Evolutionary conservation across 2,888 invertebrate genomes (phyloP), one percentile per base, ranked within the genome.

Genomic region (Lysandra bellargus): DNA sequence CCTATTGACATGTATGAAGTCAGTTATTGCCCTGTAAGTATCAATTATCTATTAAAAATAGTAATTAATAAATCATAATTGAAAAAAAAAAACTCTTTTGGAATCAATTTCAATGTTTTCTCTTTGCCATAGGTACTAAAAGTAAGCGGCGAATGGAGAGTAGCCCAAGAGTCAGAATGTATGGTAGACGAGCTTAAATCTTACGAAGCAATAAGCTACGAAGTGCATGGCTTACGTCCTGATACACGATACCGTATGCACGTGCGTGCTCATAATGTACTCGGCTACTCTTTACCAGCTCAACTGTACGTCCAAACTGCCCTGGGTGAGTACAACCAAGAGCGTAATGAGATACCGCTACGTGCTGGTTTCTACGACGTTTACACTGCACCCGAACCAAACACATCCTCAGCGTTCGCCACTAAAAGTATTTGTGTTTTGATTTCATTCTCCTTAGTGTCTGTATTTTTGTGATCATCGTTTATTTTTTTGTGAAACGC

Each of bases 181-280:
- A 88, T 94, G 80, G 93, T 91, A 72, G 95, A 95, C 81, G 96
- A 96, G 81, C 91, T 96, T 61, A 95, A 95, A 83, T 96, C 96
- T 76, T 95, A 95, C 79, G 95, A 95, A 84, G 96, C 96, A 80
- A 96, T 96, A 79, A 95, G 91, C 81, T 96, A 96, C 84, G 96
- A 96, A 91, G 95, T 98, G 87, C 95, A 95, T 82, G 92, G 95
- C 23, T 95, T 99, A 33, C 94, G 94, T 79, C 96, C 98, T 0
- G 97, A 98, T 88, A 97, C 98, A 5, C 96, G 96, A 83, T 99
- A 99, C 95, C 96, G 96, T 87, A 96, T 98, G 86, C 97, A 98
- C 87, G 95, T 99, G 80, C 95, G 96, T 83, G 99, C 98, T 74
- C 97, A 97, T 89, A 99, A 99, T 90, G 93, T 96, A 40, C 97